Conservation (phyloP, 64 coral and sea anemone genomes). For the Dendronephthya gigantea region DNA sequence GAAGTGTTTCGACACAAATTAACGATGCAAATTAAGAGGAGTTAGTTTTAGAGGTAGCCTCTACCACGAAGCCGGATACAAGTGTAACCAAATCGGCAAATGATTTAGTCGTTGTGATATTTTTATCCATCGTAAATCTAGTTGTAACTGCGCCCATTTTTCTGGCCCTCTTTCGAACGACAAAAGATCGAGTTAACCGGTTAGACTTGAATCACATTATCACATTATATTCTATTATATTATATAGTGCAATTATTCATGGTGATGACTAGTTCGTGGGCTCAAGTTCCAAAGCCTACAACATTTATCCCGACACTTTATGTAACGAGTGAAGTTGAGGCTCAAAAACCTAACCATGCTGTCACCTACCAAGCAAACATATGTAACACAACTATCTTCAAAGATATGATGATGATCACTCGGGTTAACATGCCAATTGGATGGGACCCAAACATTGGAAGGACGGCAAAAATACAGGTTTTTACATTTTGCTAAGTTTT, state of each 20-base stretch:
- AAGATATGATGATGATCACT: not conserved
- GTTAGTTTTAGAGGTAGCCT: too few species aligned
- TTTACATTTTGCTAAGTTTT: not conserved
- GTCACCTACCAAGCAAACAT: slow-evolving; percentile 48
- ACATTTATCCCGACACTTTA: slow-evolving; percentile 50
- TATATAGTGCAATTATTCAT: not conserved
- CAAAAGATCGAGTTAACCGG: too few species aligned
- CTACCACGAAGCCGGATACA: too few species aligned
- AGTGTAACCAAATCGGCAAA: too few species aligned
- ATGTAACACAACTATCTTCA: slow-evolving; percentile 44
- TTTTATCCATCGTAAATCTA: too few species aligned
- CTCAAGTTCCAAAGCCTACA: not conserved
- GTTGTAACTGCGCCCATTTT: too few species aligned
- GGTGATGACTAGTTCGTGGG: not conserved
- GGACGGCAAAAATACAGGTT: slow-evolving; percentile 47
- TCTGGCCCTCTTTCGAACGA: too few species aligned
- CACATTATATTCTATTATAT: too few species aligned
- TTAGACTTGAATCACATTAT: too few species aligned
- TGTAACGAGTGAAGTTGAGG: slow-evolving; percentile 37
- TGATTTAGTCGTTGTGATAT: too few species aligned
- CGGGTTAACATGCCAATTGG: slow-evolving; percentile 53
- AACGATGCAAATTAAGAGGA: too few species aligned
- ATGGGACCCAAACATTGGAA: slow-evolving; percentile 38
- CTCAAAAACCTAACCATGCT: not conserved
- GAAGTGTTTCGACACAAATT: too few species aligned